A percentile compares a stretch with the other conserved stretches of the same genome.
Evolutionary conservation across 2,888 invertebrate genomes (phyloP).

Genomic region (Hirtodrosophila duncani): DNA sequence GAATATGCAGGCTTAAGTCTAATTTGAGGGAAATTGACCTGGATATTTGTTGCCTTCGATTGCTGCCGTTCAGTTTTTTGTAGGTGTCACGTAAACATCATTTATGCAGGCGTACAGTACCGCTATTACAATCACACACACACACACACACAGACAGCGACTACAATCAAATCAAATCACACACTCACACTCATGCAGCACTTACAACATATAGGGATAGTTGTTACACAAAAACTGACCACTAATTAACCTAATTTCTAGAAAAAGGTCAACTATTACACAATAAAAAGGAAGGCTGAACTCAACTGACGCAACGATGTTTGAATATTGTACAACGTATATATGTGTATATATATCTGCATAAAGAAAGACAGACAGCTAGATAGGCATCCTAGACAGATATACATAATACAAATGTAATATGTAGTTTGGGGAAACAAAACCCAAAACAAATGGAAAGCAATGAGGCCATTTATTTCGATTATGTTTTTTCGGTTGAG

Average conservation of each 20-base stretch:
- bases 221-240: constrained; percentile 55
- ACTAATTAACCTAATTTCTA: constrained; percentile 67
- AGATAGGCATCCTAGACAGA: too few relatives aligned
- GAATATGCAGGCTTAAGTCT: too few relatives aligned
- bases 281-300: constrained; percentile 20
- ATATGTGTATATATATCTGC: constrained; percentile 3
- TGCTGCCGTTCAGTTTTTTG: too few relatives aligned
- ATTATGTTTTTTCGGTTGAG: constrained; percentile 29
- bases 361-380: too few relatives aligned
- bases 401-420: too few relatives aligned
- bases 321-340: constrained; percentile 8
- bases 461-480: constrained; percentile 41
- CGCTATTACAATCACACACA: too few relatives aligned
- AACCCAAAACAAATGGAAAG: constrained; percentile 26
- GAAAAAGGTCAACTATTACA: constrained; percentile 20
- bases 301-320: constrained; percentile 36
- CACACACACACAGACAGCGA: too few relatives aligned
- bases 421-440: too few relatives aligned
- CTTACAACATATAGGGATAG: constrained; percentile 3
- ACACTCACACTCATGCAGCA: constrained; percentile 6
- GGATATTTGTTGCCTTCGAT: too few relatives aligned
- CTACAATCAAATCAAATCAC: constrained; percentile 31
- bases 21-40: too few relatives aligned
- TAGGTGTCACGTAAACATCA: too few relatives aligned
- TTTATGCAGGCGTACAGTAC: too few relatives aligned